Base-by-base conservation (phyloP, 2,797 vertebrate species). In the Sebastes oblongus region DNA sequence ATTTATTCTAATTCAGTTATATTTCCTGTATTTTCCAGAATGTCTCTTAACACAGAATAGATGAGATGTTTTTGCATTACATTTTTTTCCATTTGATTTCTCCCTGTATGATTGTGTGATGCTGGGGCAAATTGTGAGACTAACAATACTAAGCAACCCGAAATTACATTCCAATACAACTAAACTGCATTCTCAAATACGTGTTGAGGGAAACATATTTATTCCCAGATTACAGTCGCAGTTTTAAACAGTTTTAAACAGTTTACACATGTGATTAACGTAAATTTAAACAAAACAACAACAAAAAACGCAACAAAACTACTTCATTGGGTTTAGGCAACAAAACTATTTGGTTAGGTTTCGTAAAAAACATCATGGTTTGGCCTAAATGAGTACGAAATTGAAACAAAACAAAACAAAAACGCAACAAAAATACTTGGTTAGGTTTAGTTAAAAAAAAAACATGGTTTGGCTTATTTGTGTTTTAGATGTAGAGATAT, bases 21-120 rank as follows among this genome's bases (percentile, higher is more conserved):
- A 67, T 75, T 59, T 64, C 20, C 55, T 27, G 52, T 13, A 56
- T 66, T 71, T 82, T 52, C 34, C 60, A 46, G 14, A 22, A 80
- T 24, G 50, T 18, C 13, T 18, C 10, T 18, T 4, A 42, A 75
- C 58, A 32, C 8, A 14, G 39, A 69, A 39, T 8, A 55, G 60
- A 61, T 32, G 16, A 10, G 9, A 36, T 24, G n/a, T n/a, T 55
- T 65, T 56, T 56, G 18, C 46, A n/a, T 52, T 52, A 20, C 3
- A 50, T 20, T 29, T 34, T 46, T 32, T 52, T 27, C 14, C n/a
- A 42, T 42, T 14, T 34, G 34, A 60, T 58, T 42, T 36, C 5
- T 34, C 16, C 12, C 4, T 50, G 5, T 46, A 9, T 25, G 7
- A 34, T 22, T 66, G 22, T 66, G 32, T 42, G 42, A 61, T 5